These are phyloP conservation scores for Penelope pileata DNA, from an alignment of 2,113 vertebrate genomes.

Conservation along the genomic window DNA sequence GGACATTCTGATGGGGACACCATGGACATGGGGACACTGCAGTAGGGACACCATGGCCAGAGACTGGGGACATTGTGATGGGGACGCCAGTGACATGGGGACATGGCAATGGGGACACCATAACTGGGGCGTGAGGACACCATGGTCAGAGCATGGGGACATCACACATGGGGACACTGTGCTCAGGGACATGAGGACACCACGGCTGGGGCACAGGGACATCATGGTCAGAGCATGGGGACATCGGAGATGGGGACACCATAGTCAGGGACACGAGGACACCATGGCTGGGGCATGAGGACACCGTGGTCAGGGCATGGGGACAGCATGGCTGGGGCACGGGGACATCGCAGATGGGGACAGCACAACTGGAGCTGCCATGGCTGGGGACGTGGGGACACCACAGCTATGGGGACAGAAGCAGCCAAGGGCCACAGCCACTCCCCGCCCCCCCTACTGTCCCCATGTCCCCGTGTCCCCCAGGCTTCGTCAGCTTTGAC, in stretches of 20 bases:
- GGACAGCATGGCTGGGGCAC: not conserved
- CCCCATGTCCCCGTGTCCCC: not conserved
- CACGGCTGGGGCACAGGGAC: not conserved
- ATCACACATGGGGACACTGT: not conserved
- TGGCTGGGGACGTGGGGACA: too few relatives aligned
- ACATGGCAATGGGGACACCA: not conserved
- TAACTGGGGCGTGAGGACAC: not conserved
- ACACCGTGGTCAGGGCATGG: too few relatives aligned
- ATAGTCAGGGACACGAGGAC: not conserved
- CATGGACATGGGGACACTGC: too few relatives aligned
- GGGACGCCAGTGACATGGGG: not conserved
- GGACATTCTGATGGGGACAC: too few relatives aligned
- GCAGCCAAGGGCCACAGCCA: not conserved
- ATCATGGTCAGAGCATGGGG: not conserved
- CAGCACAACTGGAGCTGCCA: not conserved
- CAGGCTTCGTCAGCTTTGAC: conserved; percentile 94
- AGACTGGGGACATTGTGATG: not conserved
- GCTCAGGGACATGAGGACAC: not conserved
- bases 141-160: not conserved
- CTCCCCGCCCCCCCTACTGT: not conserved
- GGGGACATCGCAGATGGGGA: not conserved
- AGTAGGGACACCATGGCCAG: too few relatives aligned
- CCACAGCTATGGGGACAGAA: rapidly evolving
- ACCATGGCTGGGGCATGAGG: too few relatives aligned
- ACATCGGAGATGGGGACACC: not conserved